These are phyloP conservation scores for Formica aserva DNA, from an alignment of 2,888 invertebrate genomes.

Conservation along the genomic window DNA sequence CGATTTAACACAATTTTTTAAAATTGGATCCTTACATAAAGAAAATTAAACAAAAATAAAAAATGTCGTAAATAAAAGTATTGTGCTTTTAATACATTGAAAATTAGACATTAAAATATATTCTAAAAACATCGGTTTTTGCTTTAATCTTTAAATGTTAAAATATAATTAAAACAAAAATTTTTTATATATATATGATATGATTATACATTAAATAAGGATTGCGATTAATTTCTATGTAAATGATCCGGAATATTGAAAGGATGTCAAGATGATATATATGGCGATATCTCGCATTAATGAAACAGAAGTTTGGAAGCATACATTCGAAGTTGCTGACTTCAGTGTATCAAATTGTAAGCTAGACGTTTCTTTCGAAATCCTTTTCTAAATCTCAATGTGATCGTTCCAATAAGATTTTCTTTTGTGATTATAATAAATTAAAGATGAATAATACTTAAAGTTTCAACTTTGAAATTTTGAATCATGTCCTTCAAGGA, in stretches of 20 bases:
- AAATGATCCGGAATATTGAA: not conserved
- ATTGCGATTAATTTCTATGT: not conserved
- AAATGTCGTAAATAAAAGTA: not conserved
- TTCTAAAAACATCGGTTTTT: not conserved
- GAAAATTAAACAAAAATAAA: not conserved
- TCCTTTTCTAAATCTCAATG: not conserved
- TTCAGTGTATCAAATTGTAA: slow-evolving; percentile 19
- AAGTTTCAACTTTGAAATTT: slow-evolving; percentile 12
- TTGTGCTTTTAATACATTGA: not conserved
- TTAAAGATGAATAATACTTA: not conserved
- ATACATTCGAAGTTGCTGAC: not conserved
- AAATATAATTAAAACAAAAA: not conserved
- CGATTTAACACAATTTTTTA: too few relatives aligned
- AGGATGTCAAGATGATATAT: not conserved
- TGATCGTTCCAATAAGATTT: not conserved
- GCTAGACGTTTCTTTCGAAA: slow-evolving; percentile 17
- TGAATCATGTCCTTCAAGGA: slow-evolving; percentile 66
- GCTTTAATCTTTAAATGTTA: not conserved
- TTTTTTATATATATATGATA: not conserved
- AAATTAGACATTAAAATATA: not conserved
- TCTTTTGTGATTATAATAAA: not conserved
- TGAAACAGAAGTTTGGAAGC: slow-evolving; percentile 8
- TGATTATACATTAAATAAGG: not conserved
- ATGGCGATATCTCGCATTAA: not conserved
- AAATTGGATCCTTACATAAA: not conserved